These are phyloP conservation scores for Seladonia tumulorum DNA, from an alignment of 2,888 invertebrate species.

Conservation along the genomic window DNA sequence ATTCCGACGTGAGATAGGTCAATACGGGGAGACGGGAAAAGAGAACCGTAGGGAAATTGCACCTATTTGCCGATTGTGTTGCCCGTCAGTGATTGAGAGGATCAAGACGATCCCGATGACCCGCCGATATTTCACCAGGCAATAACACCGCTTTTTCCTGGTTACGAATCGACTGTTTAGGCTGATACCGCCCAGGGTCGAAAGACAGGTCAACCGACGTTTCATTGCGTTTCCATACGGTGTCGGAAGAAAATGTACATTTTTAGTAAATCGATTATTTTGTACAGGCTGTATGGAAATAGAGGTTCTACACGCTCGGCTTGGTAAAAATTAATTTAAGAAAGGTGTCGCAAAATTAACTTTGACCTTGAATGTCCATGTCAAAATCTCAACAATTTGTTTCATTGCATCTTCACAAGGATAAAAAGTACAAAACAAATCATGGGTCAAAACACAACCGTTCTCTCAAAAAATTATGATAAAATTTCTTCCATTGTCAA, in stretches of 20 bases:
- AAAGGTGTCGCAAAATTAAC: not conserved
- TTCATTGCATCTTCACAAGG: too few species aligned
- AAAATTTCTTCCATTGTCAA: not conserved
- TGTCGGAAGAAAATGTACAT: not conserved
- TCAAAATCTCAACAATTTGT: too few species aligned
- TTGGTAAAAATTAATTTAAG: too few species aligned
- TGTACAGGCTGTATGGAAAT: not conserved
- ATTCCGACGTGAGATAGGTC: slow-evolving; percentile 48
- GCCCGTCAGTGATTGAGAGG: slow-evolving; percentile 36
- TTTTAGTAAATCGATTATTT: too few species aligned
- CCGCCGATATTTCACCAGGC: not conserved
- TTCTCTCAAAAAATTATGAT: too few species aligned
- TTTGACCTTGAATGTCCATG: not conserved
- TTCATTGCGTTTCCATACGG: not conserved
- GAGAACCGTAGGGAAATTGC: slow-evolving; percentile 44
- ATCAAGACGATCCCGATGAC: not conserved
- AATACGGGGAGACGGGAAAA: slow-evolving; percentile 18
- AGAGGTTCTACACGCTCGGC: too few species aligned
- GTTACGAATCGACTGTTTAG: slow-evolving; percentile 1
- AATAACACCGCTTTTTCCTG: not conserved
- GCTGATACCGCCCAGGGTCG: not conserved
- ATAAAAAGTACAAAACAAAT: too few species aligned
- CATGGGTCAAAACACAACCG: too few species aligned
- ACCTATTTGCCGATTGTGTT: slow-evolving; percentile 13
- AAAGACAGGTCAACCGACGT: not conserved